A percentile compares a stretch with the other conserved stretches of the same genome.
Conservation (phyloP, 2,888 invertebrate species). For the Eupithecia centaureata region DNA sequence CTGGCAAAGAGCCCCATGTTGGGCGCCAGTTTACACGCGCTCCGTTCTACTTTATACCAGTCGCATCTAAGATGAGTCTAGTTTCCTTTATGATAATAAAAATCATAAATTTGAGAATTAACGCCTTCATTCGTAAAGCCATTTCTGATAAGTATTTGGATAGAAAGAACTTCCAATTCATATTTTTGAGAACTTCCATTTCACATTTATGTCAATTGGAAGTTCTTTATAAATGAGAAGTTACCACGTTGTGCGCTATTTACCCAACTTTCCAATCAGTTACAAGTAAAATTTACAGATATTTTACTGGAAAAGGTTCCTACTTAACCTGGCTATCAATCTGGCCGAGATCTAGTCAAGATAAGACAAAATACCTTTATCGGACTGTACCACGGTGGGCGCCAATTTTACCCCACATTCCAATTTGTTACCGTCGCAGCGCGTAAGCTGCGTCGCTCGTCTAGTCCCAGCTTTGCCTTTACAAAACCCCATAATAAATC, state of each 20-base stretch:
- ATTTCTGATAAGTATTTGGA: neutral
- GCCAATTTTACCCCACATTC: slow-evolving; percentile 28
- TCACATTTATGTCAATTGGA: too few relatives aligned
- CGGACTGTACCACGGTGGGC: slow-evolving; percentile 26
- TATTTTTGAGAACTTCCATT: neutral
- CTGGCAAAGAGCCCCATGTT: slow-evolving; percentile 36
- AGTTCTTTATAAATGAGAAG: too few relatives aligned
- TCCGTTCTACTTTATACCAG: slow-evolving; percentile 38
- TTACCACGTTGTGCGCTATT: neutral
- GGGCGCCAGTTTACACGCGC: slow-evolving; percentile 40
- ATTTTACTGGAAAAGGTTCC: slow-evolving; percentile 1
- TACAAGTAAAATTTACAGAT: neutral
- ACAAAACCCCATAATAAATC: slow-evolving; percentile 44
- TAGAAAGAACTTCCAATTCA: neutral
- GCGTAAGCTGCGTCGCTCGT: slow-evolving; percentile 41
- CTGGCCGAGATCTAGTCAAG: slow-evolving; percentile 8
- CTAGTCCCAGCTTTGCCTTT: slow-evolving; percentile 38
- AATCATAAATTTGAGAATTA: neutral
- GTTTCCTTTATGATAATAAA: neutral
- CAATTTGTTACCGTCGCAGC: slow-evolving; percentile 41
- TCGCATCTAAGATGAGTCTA: slow-evolving; percentile 10
- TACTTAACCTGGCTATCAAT: slow-evolving; percentile 12
- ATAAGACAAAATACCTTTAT: slow-evolving; percentile 15
- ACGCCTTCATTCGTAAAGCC: neutral
- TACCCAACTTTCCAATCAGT: neutral